Conservation (phyloP, 2,797 vertebrate species). For the Netta rufina region DNA sequence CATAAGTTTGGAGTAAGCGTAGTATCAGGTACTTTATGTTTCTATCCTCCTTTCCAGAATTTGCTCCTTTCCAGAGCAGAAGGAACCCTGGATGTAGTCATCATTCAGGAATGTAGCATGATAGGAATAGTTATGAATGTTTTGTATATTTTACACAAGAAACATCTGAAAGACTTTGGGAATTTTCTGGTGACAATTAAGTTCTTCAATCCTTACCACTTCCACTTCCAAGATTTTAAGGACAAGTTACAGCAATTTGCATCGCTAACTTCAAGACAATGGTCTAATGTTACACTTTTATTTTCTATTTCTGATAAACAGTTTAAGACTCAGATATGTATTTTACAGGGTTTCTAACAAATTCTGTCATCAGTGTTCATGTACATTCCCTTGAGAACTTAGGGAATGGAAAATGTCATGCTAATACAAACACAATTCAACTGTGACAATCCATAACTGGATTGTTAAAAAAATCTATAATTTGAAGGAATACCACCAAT, state of each 20-base stretch:
- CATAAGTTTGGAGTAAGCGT: not conserved
- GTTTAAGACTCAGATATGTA: not conserved
- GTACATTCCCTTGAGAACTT: not conserved
- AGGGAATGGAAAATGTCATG: constrained; percentile 12
- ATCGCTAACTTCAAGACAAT: constrained; percentile 2
- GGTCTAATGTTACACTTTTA: not conserved
- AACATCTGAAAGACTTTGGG: not conserved
- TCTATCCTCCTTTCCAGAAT: not conserved
- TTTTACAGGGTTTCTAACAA: constrained; percentile 47
- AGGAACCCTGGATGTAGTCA: not conserved
- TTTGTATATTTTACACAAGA: constrained; percentile 47
- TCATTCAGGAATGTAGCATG: not conserved
- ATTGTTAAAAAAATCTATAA: not conserved
- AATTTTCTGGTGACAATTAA: constrained; percentile 38
- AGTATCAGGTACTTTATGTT: not conserved
- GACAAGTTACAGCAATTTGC: constrained; percentile 4
- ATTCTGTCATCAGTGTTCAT: not conserved
- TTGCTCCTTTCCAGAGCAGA: not conserved
- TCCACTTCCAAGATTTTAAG: constrained; percentile 25
- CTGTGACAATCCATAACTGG: constrained; percentile 23
- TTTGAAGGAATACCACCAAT: constrained; percentile 20
- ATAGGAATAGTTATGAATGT: not conserved
- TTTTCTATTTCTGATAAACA: constrained; percentile 41
- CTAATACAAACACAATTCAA: constrained; percentile 38
- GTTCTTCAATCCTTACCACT: constrained; percentile 19